phyloP scores from a whole-genome alignment of 1,140 invertebrate species.

The Drosophila seguyi region DNA sequence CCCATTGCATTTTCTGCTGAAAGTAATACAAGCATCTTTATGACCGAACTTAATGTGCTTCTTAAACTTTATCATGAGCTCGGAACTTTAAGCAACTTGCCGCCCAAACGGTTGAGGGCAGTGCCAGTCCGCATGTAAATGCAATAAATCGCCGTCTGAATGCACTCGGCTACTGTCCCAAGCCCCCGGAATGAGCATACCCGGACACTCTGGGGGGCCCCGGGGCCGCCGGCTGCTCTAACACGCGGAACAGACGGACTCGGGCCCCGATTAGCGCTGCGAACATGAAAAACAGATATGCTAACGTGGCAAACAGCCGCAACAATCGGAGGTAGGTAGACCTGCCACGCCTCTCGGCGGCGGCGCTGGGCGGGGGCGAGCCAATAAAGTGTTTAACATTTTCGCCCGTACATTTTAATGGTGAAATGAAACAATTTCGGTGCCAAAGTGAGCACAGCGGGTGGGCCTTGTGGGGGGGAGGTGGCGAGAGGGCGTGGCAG shows the following conservation, averaged over 20 bases:
- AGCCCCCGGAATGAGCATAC: neutral
- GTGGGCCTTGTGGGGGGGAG: constrained; percentile 1
- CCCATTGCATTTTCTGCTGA: neutral
- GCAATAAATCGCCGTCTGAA: constrained; percentile 33
- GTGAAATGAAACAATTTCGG: constrained; percentile 78
- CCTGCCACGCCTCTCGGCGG: constrained; percentile 17
- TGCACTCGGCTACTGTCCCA: constrained; percentile 26
- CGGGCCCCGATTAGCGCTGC: constrained; percentile 64
- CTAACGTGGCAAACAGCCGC: constrained; percentile 77
- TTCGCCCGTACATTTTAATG: constrained; percentile 76
- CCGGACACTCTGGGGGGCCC: neutral
- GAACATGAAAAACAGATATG: constrained; percentile 80
- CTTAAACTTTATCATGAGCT: neutral
- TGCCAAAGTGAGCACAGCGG: constrained; percentile 25
- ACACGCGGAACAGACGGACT: constrained; percentile 26
- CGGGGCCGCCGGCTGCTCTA: neutral
- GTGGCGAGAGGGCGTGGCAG: constrained; percentile 23
- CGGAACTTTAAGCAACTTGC: neutral
- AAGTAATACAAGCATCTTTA: neutral
- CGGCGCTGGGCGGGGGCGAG: constrained; percentile 44
- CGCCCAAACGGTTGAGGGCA: neutral
- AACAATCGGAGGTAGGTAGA: constrained; percentile 53
- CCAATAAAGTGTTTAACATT: constrained; percentile 80
- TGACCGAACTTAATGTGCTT: neutral
- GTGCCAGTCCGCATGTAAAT: constrained; percentile 1